These are phyloP conservation scores for Bergia sp. DNA, from an alignment of 92 coral and sea anemone genomes.

Conservation along the genomic window DNA sequence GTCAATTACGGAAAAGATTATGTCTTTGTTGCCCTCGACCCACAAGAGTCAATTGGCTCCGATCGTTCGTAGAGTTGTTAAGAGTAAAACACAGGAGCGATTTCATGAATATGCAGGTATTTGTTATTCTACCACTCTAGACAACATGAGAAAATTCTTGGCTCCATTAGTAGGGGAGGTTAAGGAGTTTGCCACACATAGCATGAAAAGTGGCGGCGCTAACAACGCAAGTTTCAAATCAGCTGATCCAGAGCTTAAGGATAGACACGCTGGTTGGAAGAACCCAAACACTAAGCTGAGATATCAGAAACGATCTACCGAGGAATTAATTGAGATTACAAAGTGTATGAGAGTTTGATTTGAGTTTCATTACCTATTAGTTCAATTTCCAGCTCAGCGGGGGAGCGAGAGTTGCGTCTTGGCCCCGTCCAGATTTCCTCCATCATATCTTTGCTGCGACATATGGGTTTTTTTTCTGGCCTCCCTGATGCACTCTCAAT, in stretches of 20 bases:
- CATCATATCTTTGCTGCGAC: not conserved
- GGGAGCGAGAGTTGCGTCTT: constrained; percentile 20
- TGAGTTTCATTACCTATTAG: constrained; percentile 21
- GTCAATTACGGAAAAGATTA: not conserved
- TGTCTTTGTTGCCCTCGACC: constrained; percentile 12
- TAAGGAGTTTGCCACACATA: not conserved
- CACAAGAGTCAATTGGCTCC: not conserved
- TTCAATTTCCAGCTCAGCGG: not conserved
- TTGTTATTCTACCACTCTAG: constrained; percentile 26
- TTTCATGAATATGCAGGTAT: constrained; percentile 10
- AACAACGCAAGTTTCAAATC: not conserved
- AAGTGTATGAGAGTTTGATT: constrained; percentile 30
- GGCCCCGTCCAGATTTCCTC: constrained; percentile 29
- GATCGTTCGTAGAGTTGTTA: not conserved
- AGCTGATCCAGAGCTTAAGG: constrained; percentile 5
- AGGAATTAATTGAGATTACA: constrained; percentile 20
- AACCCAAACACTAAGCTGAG: constrained; percentile 26
- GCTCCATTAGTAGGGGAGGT: not conserved
- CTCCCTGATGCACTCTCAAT: constrained; percentile 20
- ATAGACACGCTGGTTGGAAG: constrained; percentile 5
- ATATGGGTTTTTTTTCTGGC: constrained; percentile 11
- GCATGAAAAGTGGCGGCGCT: not conserved
- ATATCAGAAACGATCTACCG: constrained; percentile 19
- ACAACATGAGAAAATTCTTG: not conserved
- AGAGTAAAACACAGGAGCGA: not conserved